Evolutionary conservation across 2,888 invertebrate genomes (phyloP).

Genomic region (Tolmerus cingulatus): DNA sequence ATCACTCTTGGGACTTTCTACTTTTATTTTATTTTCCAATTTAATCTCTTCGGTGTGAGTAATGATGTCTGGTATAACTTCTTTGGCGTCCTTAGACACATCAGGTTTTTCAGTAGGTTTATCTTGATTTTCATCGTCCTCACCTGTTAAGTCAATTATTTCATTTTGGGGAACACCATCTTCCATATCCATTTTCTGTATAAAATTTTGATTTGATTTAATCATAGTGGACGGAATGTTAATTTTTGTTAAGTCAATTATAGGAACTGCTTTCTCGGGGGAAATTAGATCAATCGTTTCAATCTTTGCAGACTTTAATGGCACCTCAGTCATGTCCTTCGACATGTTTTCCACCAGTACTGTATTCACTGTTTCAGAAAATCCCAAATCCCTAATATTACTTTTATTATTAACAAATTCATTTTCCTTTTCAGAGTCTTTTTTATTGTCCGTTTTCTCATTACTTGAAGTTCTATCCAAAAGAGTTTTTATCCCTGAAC

Average conservation of each 20-base stretch:
- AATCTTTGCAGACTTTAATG: slow-evolving; percentile 55
- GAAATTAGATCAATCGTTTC: slow-evolving; percentile 62
- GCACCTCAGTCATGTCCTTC: slow-evolving; percentile 49
- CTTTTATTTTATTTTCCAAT: slow-evolving; percentile 41
- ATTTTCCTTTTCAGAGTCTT: slow-evolving; percentile 60
- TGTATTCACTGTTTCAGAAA: slow-evolving; percentile 59
- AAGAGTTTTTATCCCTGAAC: slow-evolving; percentile 73
- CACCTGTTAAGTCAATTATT: slow-evolving; percentile 45
- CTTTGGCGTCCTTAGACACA: slow-evolving; percentile 59
- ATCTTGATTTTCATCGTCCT: background rate
- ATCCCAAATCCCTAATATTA: slow-evolving; percentile 61
- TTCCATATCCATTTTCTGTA: slow-evolving; percentile 46
- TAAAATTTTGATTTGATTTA: slow-evolving; percentile 54
- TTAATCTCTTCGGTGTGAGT: slow-evolving; percentile 56
- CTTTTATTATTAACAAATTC: slow-evolving; percentile 61
- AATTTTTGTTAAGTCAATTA: slow-evolving; percentile 57
- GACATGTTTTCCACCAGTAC: slow-evolving; percentile 56
- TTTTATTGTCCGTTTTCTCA: slow-evolving; percentile 52
- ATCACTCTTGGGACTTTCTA: background rate
- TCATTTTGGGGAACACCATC: slow-evolving; percentile 9
- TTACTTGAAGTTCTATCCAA: slow-evolving; percentile 64
- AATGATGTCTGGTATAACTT: slow-evolving; percentile 60
- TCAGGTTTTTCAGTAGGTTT: slow-evolving; percentile 54
- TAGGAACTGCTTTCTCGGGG: slow-evolving; percentile 57
- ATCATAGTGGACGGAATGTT: slow-evolving; percentile 55